Conservation (phyloP, 2,888 invertebrate species). For the Tuta absoluta region DNA sequence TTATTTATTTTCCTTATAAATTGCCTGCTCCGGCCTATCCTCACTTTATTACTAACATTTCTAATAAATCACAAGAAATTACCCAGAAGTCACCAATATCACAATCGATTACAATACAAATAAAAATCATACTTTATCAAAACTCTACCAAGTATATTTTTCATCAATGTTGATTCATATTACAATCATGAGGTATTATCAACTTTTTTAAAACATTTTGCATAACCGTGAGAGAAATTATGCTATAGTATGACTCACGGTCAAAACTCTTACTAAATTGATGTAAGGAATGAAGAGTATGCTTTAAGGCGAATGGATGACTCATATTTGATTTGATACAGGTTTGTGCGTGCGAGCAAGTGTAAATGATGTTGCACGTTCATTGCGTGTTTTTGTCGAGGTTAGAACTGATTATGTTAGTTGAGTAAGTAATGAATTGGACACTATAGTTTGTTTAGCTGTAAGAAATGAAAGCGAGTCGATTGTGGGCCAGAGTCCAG, state of each 20-base stretch:
- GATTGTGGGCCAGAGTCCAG: too few species aligned
- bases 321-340: slow-evolving; percentile 28
- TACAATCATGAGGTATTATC: slow-evolving; percentile 20
- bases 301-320: slow-evolving; percentile 36
- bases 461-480: too few species aligned
- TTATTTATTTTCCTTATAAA: not conserved
- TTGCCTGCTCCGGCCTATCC: not conserved
- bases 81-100: not conserved
- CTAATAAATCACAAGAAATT: not conserved
- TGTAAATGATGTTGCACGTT: not conserved
- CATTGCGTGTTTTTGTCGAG: not conserved
- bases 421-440: not conserved
- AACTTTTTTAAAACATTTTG: slow-evolving; percentile 22
- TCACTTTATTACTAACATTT: not conserved
- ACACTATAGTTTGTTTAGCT: not conserved
- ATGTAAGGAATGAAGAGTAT: slow-evolving; percentile 49
- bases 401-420: not conserved
- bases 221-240: slow-evolving; percentile 27
- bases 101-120: not conserved
- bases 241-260: slow-evolving; percentile 35
- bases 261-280: slow-evolving; percentile 52
- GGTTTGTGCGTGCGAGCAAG: not conserved
- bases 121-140: not conserved
- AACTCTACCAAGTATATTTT: not conserved
- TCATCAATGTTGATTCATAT: slow-evolving; percentile 15